Evolutionary conservation across 2,888 invertebrate species (phyloP).

Genomic region (Ctena decussata): DNA sequence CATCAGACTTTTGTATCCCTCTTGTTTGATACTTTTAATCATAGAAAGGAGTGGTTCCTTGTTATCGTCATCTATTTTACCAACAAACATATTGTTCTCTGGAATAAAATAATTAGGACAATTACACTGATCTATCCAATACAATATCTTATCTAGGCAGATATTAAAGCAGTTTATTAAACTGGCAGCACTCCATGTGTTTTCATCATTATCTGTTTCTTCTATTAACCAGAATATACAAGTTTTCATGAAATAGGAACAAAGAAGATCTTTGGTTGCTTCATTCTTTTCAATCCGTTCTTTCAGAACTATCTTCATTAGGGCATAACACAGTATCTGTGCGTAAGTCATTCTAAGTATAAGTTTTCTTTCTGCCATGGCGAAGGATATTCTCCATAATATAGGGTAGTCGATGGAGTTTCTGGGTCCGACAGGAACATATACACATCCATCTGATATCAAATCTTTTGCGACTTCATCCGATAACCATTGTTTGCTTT

Average conservation of each 20-base stretch:
- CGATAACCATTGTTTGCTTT: neutral
- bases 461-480: neutral
- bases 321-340: slow-evolving; percentile 18
- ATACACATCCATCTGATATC: slow-evolving; percentile 12
- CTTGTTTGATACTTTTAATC: neutral
- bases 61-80: slow-evolving; percentile 7
- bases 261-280: neutral
- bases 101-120: slow-evolving; percentile 34
- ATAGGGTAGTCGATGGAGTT: neutral
- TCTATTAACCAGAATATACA: slow-evolving; percentile 28
- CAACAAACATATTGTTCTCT: slow-evolving; percentile 24
- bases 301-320: slow-evolving; percentile 24
- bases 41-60: neutral
- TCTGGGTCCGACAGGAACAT: slow-evolving; percentile 27
- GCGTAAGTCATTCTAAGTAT: slow-evolving; percentile 13
- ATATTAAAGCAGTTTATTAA: slow-evolving; percentile 2
- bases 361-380: slow-evolving; percentile 4
- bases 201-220: slow-evolving; percentile 24
- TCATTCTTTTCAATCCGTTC: neutral
- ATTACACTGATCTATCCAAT: slow-evolving; percentile 7
- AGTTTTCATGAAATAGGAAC: slow-evolving; percentile 27
- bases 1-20: neutral
- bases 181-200: neutral
- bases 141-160: slow-evolving; percentile 1
- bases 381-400: slow-evolving; percentile 30